Conservation (phyloP, 2,888 invertebrate species). For the Portevinia maculata region DNA sequence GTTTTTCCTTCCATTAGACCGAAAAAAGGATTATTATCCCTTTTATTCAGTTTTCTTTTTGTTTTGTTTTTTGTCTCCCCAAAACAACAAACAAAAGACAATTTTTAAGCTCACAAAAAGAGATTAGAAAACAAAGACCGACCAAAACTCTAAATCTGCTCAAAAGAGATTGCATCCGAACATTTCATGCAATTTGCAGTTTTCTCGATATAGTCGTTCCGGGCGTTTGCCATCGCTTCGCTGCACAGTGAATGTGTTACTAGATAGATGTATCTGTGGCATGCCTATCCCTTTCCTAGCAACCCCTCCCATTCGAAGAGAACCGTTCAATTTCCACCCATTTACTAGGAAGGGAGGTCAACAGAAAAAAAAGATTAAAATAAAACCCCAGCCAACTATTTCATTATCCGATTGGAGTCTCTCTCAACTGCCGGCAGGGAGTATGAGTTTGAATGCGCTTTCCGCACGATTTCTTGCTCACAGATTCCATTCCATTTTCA, state of each 20-base stretch:
- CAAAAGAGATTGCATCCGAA: constrained; percentile 39
- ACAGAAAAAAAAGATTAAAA: constrained; percentile 13
- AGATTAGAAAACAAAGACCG: constrained; percentile 44
- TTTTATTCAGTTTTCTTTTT: too few relatives aligned
- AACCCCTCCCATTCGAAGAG: constrained; percentile 1
- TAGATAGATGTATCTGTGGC: constrained; percentile 22
- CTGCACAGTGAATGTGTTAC: background rate
- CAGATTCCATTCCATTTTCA: constrained; percentile 68
- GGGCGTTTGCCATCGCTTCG: background rate
- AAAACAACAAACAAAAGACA: constrained; percentile 10
- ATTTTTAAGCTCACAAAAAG: constrained; percentile 39
- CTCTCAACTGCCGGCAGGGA: constrained; percentile 34
- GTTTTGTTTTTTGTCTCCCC: constrained; percentile 3
- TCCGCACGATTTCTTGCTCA: constrained; percentile 70
- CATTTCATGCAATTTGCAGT: constrained; percentile 10
- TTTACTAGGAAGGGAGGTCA: constrained; percentile 21
- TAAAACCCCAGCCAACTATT: constrained; percentile 47
- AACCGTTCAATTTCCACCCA: constrained; percentile 8
- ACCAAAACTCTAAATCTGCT: constrained; percentile 39
- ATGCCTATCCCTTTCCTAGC: constrained; percentile 24
- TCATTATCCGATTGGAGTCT: constrained; percentile 64
- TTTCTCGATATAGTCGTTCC: constrained; percentile 56
- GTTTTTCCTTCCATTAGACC: constrained; percentile 33
- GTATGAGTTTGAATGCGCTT: constrained; percentile 50
- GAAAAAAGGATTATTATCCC: constrained; percentile 30